phyloP scores from a whole-genome alignment of 2,888 invertebrate genomes.

The Limenitis camilla region DNA sequence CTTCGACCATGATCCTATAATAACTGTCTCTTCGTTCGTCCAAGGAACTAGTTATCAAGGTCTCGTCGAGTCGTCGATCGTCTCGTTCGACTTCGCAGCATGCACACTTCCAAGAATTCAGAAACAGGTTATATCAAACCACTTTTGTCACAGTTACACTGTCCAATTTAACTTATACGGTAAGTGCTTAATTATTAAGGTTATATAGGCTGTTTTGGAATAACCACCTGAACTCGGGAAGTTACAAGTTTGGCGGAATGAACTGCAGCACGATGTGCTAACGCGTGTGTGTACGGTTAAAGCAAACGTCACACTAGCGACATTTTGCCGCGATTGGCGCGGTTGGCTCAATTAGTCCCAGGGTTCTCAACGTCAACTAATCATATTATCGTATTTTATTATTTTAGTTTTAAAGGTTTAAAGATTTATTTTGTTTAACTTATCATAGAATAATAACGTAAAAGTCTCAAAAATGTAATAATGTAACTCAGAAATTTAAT shows the following conservation, averaged over 20 bases:
- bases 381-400: too few species aligned
- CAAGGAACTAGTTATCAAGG: constrained; percentile 75
- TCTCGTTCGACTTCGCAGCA: constrained; percentile 45
- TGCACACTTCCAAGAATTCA: constrained; percentile 64
- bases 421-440: too few species aligned
- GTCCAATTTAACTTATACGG: constrained; percentile 25
- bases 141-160: constrained; percentile 32
- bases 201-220: constrained; percentile 16
- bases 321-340: constrained; percentile 50
- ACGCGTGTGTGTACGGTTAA: constrained; percentile 38
- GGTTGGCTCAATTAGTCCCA: constrained; percentile 49
- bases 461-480: too few species aligned
- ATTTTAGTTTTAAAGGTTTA: too few species aligned
- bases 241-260: constrained; percentile 36
- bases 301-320: constrained; percentile 46
- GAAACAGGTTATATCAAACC: constrained; percentile 55
- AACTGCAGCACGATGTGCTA: constrained; percentile 49
- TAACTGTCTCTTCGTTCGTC: constrained; percentile 68
- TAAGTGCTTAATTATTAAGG: constrained; percentile 5
- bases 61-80: constrained; percentile 41
- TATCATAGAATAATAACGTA: too few species aligned
- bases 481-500: too few species aligned
- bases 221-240: constrained; percentile 31
- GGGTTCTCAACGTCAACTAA: too few species aligned
- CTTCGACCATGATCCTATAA: constrained; percentile 69